Evolutionary conservation across 2,113 vertebrate species (phyloP).

Genomic region (Indri indri): DNA sequence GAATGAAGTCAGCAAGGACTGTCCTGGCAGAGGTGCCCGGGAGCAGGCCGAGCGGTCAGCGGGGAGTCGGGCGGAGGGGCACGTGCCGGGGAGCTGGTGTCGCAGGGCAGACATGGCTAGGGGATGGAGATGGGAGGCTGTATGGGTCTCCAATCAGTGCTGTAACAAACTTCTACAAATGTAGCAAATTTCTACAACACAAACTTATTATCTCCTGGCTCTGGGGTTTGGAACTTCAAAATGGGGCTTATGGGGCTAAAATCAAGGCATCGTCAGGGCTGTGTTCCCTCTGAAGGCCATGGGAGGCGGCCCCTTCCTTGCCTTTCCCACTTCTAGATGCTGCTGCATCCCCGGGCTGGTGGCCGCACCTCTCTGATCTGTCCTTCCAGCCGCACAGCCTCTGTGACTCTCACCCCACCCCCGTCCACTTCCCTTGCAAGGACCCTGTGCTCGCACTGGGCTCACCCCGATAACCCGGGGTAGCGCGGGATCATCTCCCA

Average conservation of each 20-base stretch:
- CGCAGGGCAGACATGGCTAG: fast-evolving
- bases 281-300: background rate
- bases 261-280: fast-evolving
- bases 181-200: background rate
- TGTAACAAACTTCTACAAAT: background rate
- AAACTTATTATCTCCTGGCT: fast-evolving
- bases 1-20: fast-evolving
- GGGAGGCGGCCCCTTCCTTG: fast-evolving
- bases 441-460: too few relatives aligned
- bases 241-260: background rate
- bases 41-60: background rate
- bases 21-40: fast-evolving
- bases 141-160: background rate
- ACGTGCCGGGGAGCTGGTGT: fast-evolving
- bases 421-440: fast-evolving
- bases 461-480: fast-evolving
- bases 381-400: fast-evolving
- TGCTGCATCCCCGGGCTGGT: background rate
- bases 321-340: background rate
- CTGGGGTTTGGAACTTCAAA: fast-evolving
- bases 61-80: background rate
- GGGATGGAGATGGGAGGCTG: fast-evolving
- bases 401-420: too few relatives aligned
- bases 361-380: fast-evolving
- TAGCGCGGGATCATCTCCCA: background rate